phyloP scores from a whole-genome alignment of 2,113 vertebrate species.

The Tyrannus savana region DNA sequence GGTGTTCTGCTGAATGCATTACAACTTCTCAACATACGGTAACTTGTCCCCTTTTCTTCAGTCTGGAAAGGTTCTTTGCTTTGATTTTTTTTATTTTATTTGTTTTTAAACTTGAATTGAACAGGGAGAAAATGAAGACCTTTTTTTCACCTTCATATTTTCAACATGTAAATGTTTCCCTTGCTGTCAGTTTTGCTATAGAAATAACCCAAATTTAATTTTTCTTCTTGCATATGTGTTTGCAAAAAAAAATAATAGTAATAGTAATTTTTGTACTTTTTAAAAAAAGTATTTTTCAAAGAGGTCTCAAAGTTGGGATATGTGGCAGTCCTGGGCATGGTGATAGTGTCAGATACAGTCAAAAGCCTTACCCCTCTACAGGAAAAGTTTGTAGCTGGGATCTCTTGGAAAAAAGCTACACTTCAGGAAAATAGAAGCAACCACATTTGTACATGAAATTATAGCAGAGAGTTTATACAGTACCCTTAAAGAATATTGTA shows the following conservation, averaged over 20 bases:
- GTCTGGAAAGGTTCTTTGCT: background rate
- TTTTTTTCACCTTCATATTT: background rate
- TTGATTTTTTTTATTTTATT: background rate
- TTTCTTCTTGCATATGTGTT: background rate
- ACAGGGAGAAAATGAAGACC: background rate
- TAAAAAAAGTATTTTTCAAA: background rate
- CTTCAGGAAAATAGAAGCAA: background rate
- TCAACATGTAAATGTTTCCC: background rate
- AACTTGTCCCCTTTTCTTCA: background rate
- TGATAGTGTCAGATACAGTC: background rate
- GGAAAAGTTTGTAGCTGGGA: background rate
- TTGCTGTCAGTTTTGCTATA: background rate
- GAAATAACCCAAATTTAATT: background rate
- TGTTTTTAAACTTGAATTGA: background rate
- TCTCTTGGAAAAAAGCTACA: background rate
- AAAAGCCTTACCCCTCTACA: background rate
- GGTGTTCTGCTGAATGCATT: constrained; percentile 92
- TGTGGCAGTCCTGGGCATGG: background rate
- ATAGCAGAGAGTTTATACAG: background rate
- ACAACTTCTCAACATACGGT: constrained; percentile 96
- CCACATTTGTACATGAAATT: background rate
- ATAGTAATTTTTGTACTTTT: background rate
- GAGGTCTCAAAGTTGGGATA: background rate
- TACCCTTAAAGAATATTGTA: background rate
- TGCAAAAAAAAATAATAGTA: background rate